A percentile compares a stretch with the other conserved stretches of the same genome.
Conservation (phyloP, 1,140 invertebrate genomes). For the Drosophila arizonae region DNA sequence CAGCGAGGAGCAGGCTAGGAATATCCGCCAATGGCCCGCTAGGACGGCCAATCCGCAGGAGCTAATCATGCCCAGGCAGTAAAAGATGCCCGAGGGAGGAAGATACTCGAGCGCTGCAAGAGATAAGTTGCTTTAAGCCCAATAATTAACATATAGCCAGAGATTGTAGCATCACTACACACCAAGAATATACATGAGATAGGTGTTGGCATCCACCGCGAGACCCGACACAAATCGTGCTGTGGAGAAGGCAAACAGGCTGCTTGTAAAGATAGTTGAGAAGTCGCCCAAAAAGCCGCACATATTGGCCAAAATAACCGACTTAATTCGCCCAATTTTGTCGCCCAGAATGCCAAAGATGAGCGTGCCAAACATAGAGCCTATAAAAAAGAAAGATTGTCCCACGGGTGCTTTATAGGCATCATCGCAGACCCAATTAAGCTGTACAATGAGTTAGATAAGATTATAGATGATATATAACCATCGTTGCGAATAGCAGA, state of each 20-base stretch:
- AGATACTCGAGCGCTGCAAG: constrained; percentile 85
- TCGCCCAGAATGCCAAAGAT: constrained; percentile 84
- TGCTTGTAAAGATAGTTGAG: constrained; percentile 83
- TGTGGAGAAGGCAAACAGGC: constrained; percentile 82
- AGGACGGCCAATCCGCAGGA: constrained; percentile 84
- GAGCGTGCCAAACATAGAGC: constrained; percentile 84
- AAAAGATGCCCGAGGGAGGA: constrained; percentile 84
- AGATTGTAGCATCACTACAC: constrained; percentile 17
- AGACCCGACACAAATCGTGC: constrained; percentile 84
- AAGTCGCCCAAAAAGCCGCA: constrained; percentile 84
- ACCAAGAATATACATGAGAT: constrained; percentile 86
- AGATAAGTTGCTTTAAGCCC: constrained; percentile 7
- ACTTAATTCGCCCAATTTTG: constrained; percentile 84
- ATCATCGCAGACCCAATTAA: constrained; percentile 85
- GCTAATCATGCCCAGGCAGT: constrained; percentile 83
- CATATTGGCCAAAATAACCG: constrained; percentile 84
- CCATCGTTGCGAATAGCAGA: not conserved
- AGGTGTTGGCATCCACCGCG: constrained; percentile 85
- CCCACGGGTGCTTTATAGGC: constrained; percentile 84
- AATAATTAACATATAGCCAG: constrained; percentile 1
- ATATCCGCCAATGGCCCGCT: constrained; percentile 83
- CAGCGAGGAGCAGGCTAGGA: constrained; percentile 83
- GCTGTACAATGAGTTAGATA: constrained; percentile 69
- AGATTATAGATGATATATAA: not conserved
- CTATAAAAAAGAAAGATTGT: constrained; percentile 86